Base-by-base conservation (phyloP, 2,888 invertebrate species). In the Erebia ligea region DNA sequence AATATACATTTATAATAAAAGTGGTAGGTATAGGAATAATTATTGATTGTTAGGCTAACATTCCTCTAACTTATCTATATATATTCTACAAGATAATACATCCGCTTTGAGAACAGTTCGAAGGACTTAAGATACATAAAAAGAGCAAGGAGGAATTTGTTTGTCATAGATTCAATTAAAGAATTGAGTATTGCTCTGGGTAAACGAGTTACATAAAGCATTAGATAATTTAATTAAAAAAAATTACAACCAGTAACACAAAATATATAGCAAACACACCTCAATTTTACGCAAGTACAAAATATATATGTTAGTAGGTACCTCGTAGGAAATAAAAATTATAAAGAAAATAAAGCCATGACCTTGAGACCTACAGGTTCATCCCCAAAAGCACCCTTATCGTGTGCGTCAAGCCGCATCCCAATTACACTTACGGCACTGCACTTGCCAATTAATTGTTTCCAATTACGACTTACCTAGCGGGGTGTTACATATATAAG, bases 371-470 rank as follows among this genome's bases (percentile, higher is more conserved):
- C 25, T 21, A n/a, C 6, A 34, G 19, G 54, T 10, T 65, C 71
- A 68, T 63, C 73, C 74, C 73, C 63, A 54, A 69, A 71, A 71
- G 25, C 59, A 72, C 64, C 71, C 68, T 62, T 73, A 80, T 79
- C 72, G 71, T 75, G 81, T 78, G 75, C 81, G 83, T 48, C 79
- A 59, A 50, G 34, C 58, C 67, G 81, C 89, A 90, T 92, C 90
- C 82, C 85, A 90, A 89, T 86, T 86, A 89, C 87, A 90, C 87
- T 87, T 86, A 86, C 88, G 84, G 84, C 88, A 86, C 84, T 91
- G 87, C 91, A 91, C 89, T 90, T 89, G 89, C 84, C 81, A 85
- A 81, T 88, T 92, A 92, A 92, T 93, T 92, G 91, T 92, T 91
- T 88, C 89, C 90, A 92, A 91, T 93, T 92, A 92, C 91, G 80